phyloP scores from a whole-genome alignment of 2,797 vertebrate genomes.

The Cynopterus sphinx region DNA sequence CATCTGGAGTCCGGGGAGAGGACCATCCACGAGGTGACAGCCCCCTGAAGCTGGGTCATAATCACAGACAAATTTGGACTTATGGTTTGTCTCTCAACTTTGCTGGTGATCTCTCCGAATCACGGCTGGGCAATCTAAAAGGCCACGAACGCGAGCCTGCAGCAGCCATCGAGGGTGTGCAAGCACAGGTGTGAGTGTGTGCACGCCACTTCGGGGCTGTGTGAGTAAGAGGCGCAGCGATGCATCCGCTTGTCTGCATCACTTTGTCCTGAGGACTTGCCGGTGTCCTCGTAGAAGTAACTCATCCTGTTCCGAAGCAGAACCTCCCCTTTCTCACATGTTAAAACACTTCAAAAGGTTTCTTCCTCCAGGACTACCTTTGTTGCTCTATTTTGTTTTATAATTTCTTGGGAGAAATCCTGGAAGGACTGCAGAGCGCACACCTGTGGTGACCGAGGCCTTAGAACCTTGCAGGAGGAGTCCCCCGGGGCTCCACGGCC shows the following conservation, averaged over 20 bases:
- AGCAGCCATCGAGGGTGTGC: neutral
- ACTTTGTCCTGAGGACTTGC: neutral
- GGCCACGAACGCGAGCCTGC: neutral
- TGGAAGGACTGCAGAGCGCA: neutral
- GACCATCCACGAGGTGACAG: neutral
- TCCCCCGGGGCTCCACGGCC: neutral
- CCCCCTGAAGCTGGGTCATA: slow-evolving; percentile 72
- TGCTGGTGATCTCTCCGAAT: slow-evolving; percentile 57
- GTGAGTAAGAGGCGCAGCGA: neutral
- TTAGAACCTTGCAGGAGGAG: neutral
- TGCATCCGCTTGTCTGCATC: neutral
- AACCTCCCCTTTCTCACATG: neutral
- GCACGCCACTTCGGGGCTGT: neutral
- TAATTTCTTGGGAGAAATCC: neutral
- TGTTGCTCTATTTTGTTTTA: neutral
- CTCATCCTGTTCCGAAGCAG: neutral
- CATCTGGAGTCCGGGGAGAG: slow-evolving; percentile 42
- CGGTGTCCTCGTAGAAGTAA: neutral
- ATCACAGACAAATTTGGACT: slow-evolving; percentile 80
- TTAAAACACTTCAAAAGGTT: neutral
- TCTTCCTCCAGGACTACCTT: slow-evolving; percentile 18
- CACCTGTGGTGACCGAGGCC: neutral
- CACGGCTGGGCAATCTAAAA: neutral
- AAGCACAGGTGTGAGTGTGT: neutral
- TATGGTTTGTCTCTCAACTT: slow-evolving; percentile 79